phyloP scores from a whole-genome alignment of 2,888 invertebrate species.

The Drosophila fulvimacula region DNA sequence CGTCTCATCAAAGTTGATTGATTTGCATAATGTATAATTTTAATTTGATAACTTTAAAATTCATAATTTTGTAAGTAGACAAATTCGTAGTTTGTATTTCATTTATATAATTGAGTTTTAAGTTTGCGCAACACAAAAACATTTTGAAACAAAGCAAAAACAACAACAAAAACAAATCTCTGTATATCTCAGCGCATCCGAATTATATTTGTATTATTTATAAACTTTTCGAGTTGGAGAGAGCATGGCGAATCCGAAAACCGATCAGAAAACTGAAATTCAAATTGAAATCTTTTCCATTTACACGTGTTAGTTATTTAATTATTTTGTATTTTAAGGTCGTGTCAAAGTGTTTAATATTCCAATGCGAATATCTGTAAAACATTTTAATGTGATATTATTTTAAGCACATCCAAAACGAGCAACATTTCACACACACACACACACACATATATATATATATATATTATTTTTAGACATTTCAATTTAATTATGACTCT shows the following conservation, averaged over 20 bases:
- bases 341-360: slow-evolving; percentile 43
- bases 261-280: too few species aligned
- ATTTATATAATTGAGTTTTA: slow-evolving; percentile 35
- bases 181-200: slow-evolving; percentile 52
- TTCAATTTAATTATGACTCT: slow-evolving; percentile 24
- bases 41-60: slow-evolving; percentile 21
- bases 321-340: slow-evolving; percentile 41
- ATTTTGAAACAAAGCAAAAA: slow-evolving; percentile 2
- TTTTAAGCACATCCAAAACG: slow-evolving; percentile 66
- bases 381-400: slow-evolving; percentile 76
- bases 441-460: not conserved
- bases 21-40: slow-evolving; percentile 37
- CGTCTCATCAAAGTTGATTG: slow-evolving; percentile 29
- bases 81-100: slow-evolving; percentile 55
- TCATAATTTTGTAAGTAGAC: slow-evolving; percentile 62
- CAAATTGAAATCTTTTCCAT: slow-evolving; percentile 31
- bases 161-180: slow-evolving; percentile 19
- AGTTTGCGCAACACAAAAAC: slow-evolving; percentile 24
- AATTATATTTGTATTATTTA: slow-evolving; percentile 28
- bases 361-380: slow-evolving; percentile 15
- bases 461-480: slow-evolving; percentile 4
- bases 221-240: slow-evolving; percentile 4
- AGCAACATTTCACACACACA: slow-evolving; percentile 29
- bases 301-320: slow-evolving; percentile 33
- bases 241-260: not conserved